Conservation (phyloP, 1,140 invertebrate species). For the Chironomus striatipennis region DNA sequence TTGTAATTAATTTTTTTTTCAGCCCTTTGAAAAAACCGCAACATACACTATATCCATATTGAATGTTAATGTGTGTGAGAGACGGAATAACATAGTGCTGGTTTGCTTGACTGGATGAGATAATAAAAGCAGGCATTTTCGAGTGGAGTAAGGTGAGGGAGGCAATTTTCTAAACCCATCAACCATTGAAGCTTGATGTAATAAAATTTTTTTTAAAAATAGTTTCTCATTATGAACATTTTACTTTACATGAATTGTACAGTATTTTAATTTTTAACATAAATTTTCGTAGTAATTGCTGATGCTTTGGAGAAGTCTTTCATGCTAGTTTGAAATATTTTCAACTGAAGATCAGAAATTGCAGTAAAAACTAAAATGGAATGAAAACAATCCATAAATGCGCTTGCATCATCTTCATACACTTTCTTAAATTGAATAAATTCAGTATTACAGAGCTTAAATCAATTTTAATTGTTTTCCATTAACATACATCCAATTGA, state of each 20-base stretch:
- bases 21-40: background rate
- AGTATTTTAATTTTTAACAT: no score
- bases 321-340: no score
- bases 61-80: background rate
- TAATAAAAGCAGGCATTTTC: background rate
- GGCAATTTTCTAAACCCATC: background rate
- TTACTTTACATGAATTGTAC: no score
- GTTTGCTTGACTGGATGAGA: background rate
- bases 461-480: conserved; percentile 22
- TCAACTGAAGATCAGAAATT: no score
- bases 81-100: background rate
- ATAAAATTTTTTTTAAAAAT: background rate
- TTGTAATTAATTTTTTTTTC: conserved; percentile 18
- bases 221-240: background rate
- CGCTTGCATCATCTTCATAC: no score
- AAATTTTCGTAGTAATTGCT: no score
- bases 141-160: background rate
- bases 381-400: no score
- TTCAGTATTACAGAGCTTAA: background rate
- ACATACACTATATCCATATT: conserved; percentile 16
- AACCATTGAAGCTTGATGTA: background rate
- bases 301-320: no score
- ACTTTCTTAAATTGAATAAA: no score
- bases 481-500: conserved; percentile 2
- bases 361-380: no score